phyloP scores from a whole-genome alignment of 2,113 vertebrate species.

The Daubentonia madagascariensis region DNA sequence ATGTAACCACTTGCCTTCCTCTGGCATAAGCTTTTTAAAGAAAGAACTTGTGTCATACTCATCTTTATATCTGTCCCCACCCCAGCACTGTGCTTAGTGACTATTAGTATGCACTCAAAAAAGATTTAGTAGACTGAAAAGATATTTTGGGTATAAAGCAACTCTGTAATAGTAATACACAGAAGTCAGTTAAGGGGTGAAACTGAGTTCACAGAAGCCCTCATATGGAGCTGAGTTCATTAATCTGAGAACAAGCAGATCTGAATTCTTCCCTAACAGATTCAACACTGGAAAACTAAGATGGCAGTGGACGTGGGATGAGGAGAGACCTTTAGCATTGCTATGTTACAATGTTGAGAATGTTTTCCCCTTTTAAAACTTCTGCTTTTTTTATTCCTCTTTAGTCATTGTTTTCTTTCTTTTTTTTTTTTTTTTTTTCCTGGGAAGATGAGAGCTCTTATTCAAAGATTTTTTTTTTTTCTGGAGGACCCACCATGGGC shows the following conservation, averaged over 20 bases:
- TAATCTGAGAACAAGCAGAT: not conserved
- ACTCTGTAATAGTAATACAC: not conserved
- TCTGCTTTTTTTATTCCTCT: not conserved
- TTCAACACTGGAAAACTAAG: not conserved
- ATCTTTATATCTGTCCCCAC: not conserved
- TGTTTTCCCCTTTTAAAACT: not conserved
- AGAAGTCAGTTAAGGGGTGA: not conserved
- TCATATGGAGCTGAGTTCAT: not conserved
- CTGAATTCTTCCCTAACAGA: not conserved
- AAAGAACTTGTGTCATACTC: not conserved
- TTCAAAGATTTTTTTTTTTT: not conserved
- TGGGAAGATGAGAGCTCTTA: slow-evolving; percentile 26
- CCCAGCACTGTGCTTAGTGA: not conserved
- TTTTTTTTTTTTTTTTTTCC: not conserved
- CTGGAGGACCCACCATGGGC: not conserved
- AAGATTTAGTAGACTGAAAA: not conserved
- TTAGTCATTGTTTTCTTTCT: too few species aligned
- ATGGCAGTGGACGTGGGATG: not conserved
- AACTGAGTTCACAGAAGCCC: not conserved
- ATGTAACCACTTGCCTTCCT: not conserved
- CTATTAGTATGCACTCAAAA: not conserved
- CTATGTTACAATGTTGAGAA: not conserved
- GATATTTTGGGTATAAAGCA: not conserved
- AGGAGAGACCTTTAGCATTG: not conserved
- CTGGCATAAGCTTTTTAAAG: not conserved